These are phyloP conservation scores for Endomychus coccineus DNA, from an alignment of 2,888 invertebrate species.

Conservation along the genomic window DNA sequence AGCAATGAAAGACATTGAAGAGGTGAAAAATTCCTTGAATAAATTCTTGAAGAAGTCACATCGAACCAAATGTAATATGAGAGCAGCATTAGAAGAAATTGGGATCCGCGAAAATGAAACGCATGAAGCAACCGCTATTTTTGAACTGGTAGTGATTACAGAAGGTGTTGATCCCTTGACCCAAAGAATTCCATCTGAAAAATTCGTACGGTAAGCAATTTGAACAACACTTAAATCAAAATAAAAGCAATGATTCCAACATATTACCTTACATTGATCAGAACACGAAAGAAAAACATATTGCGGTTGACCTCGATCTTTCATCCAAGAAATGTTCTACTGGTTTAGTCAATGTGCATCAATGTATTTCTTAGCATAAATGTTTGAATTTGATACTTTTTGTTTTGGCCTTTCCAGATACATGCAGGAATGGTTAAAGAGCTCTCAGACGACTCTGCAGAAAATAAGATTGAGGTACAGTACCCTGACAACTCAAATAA, in stretches of 20 bases:
- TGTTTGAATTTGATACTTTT: too few species aligned
- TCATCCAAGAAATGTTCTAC: too few species aligned
- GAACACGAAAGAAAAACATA: too few species aligned
- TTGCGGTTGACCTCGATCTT: too few species aligned
- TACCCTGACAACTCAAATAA: constrained; percentile 49
- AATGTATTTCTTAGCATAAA: too few species aligned
- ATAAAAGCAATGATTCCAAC: not conserved
- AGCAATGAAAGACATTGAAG: constrained; percentile 28
- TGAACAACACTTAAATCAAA: constrained; percentile 13
- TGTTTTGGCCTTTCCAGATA: too few species aligned
- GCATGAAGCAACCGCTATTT: constrained; percentile 44
- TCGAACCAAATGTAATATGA: constrained; percentile 22
- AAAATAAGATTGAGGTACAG: constrained; percentile 52
- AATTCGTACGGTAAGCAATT: constrained; percentile 39
- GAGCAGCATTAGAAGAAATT: constrained; percentile 44
- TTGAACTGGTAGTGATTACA: constrained; percentile 48
- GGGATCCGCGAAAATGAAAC: constrained; percentile 47
- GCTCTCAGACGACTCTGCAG: constrained; percentile 49
- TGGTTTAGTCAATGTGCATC: too few species aligned
- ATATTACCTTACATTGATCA: not conserved
- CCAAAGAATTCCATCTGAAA: constrained; percentile 56
- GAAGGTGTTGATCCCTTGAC: constrained; percentile 52
- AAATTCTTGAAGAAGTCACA: constrained; percentile 24
- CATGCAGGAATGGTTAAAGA: constrained; percentile 55
- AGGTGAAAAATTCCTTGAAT: constrained; percentile 22